Percentiles rank a stretch among this genome's conserved stretches.
Evolutionary conservation across 2,888 invertebrate genomes (phyloP).

Genomic region (Pandemis corylana): DNA sequence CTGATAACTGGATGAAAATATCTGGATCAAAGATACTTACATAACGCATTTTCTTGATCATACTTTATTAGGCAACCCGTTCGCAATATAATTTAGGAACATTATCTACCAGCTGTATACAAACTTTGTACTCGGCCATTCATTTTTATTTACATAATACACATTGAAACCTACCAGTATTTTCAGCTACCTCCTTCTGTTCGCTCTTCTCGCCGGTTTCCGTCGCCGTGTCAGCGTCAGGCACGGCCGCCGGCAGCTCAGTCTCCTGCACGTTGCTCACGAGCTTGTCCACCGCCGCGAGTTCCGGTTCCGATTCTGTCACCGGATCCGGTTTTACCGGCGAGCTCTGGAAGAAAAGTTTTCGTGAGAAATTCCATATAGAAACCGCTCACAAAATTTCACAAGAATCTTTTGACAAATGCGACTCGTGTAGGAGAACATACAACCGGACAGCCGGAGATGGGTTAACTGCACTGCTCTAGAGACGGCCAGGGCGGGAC

Average conservation of each 20-base stretch:
- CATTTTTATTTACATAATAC: too few relatives aligned
- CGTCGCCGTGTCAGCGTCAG: background rate
- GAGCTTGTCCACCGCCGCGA: constrained; percentile 36
- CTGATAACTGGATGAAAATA: too few relatives aligned
- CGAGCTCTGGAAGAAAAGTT: constrained; percentile 10
- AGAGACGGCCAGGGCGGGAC: too few relatives aligned
- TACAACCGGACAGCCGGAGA: too few relatives aligned
- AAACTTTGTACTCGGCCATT: too few relatives aligned
- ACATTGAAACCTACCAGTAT: background rate
- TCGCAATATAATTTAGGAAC: too few relatives aligned
- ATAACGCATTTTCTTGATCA: too few relatives aligned
- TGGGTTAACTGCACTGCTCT: too few relatives aligned
- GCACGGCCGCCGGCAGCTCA: constrained; percentile 22
- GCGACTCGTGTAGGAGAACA: constrained; percentile 42
- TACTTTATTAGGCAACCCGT: too few relatives aligned
- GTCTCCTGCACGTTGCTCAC: constrained; percentile 28
- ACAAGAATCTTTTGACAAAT: background rate
- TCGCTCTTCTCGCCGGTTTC: background rate
- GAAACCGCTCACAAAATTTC: background rate
- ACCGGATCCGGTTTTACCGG: constrained; percentile 43
- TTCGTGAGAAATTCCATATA: too few relatives aligned
- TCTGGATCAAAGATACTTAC: too few relatives aligned
- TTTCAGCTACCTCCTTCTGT: background rate
- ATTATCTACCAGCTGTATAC: too few relatives aligned
- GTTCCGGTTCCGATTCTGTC: constrained; percentile 50